These are phyloP conservation scores for Poecilia velifera DNA, from an alignment of 2,797 vertebrate species.

Conservation along the genomic window DNA sequence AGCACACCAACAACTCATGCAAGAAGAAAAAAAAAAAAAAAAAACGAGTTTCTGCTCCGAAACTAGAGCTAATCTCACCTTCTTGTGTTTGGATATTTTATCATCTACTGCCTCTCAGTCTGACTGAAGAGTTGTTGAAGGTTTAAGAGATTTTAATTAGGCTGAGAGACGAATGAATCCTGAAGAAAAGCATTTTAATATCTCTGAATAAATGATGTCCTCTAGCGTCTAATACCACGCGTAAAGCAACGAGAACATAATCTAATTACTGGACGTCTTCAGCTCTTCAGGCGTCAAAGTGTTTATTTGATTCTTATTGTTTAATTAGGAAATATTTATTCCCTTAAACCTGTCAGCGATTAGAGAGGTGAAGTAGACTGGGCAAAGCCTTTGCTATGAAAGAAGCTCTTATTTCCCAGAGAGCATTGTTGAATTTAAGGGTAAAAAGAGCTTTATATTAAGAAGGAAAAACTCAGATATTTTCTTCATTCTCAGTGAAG, in stretches of 20 bases:
- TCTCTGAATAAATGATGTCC: background rate
- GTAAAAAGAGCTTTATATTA: background rate
- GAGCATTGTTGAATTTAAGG: background rate
- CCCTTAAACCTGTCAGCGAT: background rate
- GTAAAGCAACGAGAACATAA: background rate
- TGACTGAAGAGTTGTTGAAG: background rate
- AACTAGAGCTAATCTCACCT: background rate
- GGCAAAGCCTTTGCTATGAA: background rate
- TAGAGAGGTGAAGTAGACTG: background rate
- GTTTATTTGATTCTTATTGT: background rate
- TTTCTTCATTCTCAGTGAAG: background rate
- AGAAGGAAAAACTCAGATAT: background rate
- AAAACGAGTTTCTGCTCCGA: background rate
- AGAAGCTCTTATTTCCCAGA: background rate
- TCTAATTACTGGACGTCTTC: background rate
- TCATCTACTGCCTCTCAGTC: background rate
- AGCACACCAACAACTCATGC: constrained; percentile 6
- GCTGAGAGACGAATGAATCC: background rate
- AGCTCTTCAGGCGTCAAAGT: background rate
- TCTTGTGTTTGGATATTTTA: background rate
- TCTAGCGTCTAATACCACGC: background rate
- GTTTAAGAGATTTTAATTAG: background rate
- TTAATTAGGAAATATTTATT: background rate
- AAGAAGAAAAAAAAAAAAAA: background rate
- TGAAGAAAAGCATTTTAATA: background rate